Evolutionary conservation across 2,888 invertebrate species (phyloP).

Genomic region (Oligia latruncula): DNA sequence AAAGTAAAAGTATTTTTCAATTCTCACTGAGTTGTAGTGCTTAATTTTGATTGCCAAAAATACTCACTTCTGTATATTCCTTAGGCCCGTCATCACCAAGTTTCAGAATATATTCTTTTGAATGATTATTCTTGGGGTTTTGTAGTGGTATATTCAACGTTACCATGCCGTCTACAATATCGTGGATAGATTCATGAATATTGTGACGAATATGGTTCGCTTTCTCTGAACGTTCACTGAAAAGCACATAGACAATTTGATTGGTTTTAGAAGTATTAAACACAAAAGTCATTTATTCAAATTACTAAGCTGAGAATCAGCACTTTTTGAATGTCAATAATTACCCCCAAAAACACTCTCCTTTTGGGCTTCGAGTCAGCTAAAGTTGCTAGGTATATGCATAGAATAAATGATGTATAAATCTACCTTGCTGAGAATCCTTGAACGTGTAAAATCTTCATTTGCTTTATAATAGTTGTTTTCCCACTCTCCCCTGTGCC

Average conservation of each 20-base stretch:
- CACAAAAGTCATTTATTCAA: background rate
- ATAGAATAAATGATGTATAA: background rate
- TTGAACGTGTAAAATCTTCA: slow-evolving; percentile 95
- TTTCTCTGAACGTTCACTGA: slow-evolving; percentile 92
- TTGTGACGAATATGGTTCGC: slow-evolving; percentile 92
- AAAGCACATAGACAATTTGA: slow-evolving; percentile 32
- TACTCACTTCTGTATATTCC: slow-evolving; percentile 89
- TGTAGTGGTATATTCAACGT: slow-evolving; percentile 87
- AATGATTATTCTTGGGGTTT: slow-evolving; percentile 81
- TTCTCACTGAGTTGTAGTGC: background rate
- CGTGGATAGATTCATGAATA: slow-evolving; percentile 93
- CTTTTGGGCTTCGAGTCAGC: background rate
- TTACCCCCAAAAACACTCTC: background rate
- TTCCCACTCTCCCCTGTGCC: slow-evolving; percentile 96
- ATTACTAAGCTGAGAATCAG: background rate
- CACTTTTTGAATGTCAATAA: background rate
- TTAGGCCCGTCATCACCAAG: slow-evolving; percentile 88
- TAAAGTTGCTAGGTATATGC: background rate
- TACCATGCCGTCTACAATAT: slow-evolving; percentile 91
- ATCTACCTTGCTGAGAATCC: slow-evolving; percentile 93
- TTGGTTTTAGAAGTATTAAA: background rate
- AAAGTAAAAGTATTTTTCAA: background rate
- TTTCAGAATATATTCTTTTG: slow-evolving; percentile 86
- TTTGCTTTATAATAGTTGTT: slow-evolving; percentile 96
- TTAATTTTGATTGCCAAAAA: background rate